Evolutionary conservation across 2,797 vertebrate genomes (phyloP), one percentile per base, ranked within the genome.

Genomic region (Ctenosaura bakeri): DNA sequence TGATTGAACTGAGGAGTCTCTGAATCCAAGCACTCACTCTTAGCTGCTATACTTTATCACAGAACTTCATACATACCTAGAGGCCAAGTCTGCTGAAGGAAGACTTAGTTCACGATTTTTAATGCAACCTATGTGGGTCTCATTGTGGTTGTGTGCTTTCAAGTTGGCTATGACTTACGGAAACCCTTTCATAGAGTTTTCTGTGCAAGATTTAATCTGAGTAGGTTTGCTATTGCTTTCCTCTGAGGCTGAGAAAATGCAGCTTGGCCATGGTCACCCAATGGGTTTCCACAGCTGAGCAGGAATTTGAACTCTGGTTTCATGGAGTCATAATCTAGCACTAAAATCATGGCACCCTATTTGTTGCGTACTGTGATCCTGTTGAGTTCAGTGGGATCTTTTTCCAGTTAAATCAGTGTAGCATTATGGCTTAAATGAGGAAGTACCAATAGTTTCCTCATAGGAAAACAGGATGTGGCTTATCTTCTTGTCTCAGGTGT

Each of bases 401-500:
- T 9, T n/a, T 26, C 26, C 74, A 87, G n/a, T 54, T 78, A 64
- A 64, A n/a, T 87, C 56, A 29, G 6, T 50, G 14, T n/a, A 64
- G 26, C 29, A 50, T 3, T 78, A 26, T 26, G n/a, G 42, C 9
- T 42, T 32, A 79, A 66, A 38, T 78, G 46, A 32, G n/a, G 12
- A 78, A 38, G 62, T 38, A 42, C n/a, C 50, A 13, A 12, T 84
- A 29, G 18, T 50, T 52, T 78, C 52, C 38, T 56, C n/a, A 8
- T 46, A 90, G 7, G 29, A 4, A 56, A n/a, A 5, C 52, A 56
- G 22, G 24, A 26, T 16, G 32, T 71, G 38, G 66, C 4, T 22
- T 22, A 32, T n/a, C 76, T 52, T 86, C 32, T 89, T 77, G 73
- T 88, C 62, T 77, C 95, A 99, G 99, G 99, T 81, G 98, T 99